Base-by-base conservation (phyloP, 2,797 vertebrate genomes). In the Euphonia xanthogaster region DNA sequence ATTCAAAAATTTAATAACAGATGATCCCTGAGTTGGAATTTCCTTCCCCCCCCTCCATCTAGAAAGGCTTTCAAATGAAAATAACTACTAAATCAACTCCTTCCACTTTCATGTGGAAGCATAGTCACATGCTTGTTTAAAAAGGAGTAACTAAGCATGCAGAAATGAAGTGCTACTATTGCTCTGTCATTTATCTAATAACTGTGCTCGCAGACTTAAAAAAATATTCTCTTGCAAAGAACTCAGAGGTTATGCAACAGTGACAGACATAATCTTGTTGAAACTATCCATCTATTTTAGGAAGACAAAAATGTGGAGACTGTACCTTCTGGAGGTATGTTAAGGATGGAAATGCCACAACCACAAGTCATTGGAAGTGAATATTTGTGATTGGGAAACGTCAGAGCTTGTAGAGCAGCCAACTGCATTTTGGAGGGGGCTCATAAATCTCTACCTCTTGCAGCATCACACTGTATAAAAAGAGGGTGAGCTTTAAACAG, bases 151-250 rank as follows among this genome's bases (percentile, higher is more conserved):
- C 39, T 53, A 62, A 57, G 74, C 31, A 60, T 9, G 16, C 37
- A 89, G 76, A 85, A 95, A 66, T 51, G 30, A 93, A 91, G 65
- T 31, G 53, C 33, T 66, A 76, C 61, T 86, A 88, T 31, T 87
- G 57, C 12, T 88, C 73, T 67, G 44, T 48, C 72, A 82, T 88
- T 88, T 90, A 4, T 81, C 33, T 67, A 84, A 54, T 51, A 92
- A 57, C 40, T 54, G 21, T 35, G 28, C 13, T 88, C 70, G 55
- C 0, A 86, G 83, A 85, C 73, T 73, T 70, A 94, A 42, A 80
- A 94, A 94, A 94, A 85, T 23, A 53, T 10, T 77, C 44, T 55
- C 62, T 88, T 1, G 0, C 68, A 83, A 88, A 75, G 66, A 95
- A 81, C 40, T 60, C 82, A 4, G 71, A 87, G 21, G 57, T 90